phyloP scores from a whole-genome alignment of 2,113 vertebrate genomes.

The Muntiacus muntjak region DNA sequence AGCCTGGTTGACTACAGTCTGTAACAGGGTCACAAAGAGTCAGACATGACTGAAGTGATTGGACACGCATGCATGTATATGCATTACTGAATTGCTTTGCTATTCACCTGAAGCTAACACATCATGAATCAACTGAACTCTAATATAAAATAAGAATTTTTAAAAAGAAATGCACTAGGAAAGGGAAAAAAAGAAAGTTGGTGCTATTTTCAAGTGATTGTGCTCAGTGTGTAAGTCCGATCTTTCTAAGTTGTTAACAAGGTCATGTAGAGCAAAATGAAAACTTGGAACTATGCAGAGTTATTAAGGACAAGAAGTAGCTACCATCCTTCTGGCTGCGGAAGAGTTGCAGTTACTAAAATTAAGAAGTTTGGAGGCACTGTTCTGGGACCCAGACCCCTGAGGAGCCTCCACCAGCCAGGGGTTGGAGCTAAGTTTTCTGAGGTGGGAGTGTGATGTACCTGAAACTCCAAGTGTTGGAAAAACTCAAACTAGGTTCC shows the following conservation, averaged over 20 bases:
- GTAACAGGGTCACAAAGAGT: not conserved
- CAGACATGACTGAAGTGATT: fast-evolving
- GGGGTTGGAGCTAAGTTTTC: not conserved
- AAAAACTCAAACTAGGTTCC: not conserved
- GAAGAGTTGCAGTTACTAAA: not conserved
- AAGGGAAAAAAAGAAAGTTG: not conserved
- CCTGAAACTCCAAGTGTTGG: not conserved
- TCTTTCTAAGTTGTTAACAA: not conserved
- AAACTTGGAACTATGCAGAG: not conserved
- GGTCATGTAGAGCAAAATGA: not conserved
- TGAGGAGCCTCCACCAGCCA: not conserved
- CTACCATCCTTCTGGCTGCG: not conserved
- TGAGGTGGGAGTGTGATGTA: fast-evolving
- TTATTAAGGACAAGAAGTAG: not conserved
- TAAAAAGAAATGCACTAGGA: not conserved
- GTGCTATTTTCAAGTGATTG: not conserved
- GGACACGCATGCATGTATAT: fast-evolving
- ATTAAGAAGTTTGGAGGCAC: not conserved
- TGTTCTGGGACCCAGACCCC: not conserved
- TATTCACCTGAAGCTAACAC: not conserved
- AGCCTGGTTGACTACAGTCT: not conserved
- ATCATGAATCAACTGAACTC: not conserved
- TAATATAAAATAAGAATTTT: not conserved
- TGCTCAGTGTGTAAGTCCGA: not conserved
- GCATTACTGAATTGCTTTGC: not conserved